Base-by-base conservation (phyloP, 2,888 invertebrate species). In the Eubasilissa splendida region DNA sequence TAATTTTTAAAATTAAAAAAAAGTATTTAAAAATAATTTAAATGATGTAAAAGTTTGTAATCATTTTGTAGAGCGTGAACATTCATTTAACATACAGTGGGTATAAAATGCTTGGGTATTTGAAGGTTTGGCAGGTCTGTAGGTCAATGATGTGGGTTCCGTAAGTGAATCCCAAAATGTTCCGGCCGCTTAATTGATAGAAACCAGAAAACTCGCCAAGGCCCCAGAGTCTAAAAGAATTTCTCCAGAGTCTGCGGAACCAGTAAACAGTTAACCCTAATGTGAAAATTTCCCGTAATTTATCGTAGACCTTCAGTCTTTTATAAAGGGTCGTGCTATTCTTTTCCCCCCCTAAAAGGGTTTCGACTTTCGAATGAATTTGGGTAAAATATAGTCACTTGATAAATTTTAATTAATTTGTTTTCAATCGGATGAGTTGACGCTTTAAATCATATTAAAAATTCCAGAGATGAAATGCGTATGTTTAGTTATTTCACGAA, bases 91-190 rank as follows among this genome's bases (percentile, higher is more conserved):
- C 42, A 58, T 9, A 5, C n/a, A n/a, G 9, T 58, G n/a, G n/a
- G 9, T 8, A 58, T 58, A 58, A 71, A 54, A 54, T 31, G 53
- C 54, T 71, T 53, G 54, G 71, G 54, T 71, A 53, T 22, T 71
- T 71, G 71, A 71, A 54, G 54, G 53, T 71, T 53, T 53, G 54
- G 71, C 22, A 53, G 54, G 68, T n/a, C 53, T 33, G 42, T 68
- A 58, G 58, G 56, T 54, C 71, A 73, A 73, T 77, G 58, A 77
- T 68, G 77, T 68, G 77, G 68, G 77, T 77, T 77, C 59, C 50
- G 54, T 58, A 58, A 68, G 68, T 22, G 77, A 66, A 77, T 68
- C 58, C 66, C 65, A 42, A 77, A 60, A 60, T 77, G 68, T 58
- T 58, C 22, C 52, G 3, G 68, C 42, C 68, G 77, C 68, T 58